Evolutionary conservation across 2,797 vertebrate species (phyloP), one percentile per base, ranked within the genome.

Genomic region (Percopsis omiscomaycus): DNA sequence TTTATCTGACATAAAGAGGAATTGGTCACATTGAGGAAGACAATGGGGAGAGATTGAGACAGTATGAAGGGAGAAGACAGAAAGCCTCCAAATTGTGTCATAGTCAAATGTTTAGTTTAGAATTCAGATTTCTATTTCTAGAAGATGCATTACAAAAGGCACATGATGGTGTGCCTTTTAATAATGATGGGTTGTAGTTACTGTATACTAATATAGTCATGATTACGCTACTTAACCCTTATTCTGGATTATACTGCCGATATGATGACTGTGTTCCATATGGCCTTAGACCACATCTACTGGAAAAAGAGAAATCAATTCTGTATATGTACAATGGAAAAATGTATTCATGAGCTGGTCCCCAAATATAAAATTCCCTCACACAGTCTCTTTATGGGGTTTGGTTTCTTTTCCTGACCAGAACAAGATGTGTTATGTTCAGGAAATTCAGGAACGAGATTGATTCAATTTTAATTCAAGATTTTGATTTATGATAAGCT

Each of bases 251-350:
- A 5, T 29, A n/a, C 12, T 68, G 60, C 51, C 51, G 22, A 55
- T 42, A 65, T 30, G 53, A 66, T 32, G 47, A 45, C 61, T 46
- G 2, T 12, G n/a, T 59, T 61, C 15, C 59, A 56, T 57, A 37
- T 65, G 70, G 61, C 55, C 16, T 14, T 57, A 55, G 22, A 29
- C 65, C 53, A 64, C n/a, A 59, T 45, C 51, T 16, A 56, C 49
- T 67, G 74, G 71, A 78, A 83, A 77, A 69, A 54, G 30, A 53
- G 54, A 61, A 55, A 42, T 46, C 37, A 29, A 32, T 28, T 8
- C 37, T 42, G 6, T 42, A 42, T 42, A 42, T 42, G 6, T 42
- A 13, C 27, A 55, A 51, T 73, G 66, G 67, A 79, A 78, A 81
- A 67, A 29, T 13, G 37, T 42, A 42, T 42, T 6, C 6, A 42